Percentiles rank a stretch among this genome's conserved stretches.
These are phyloP conservation scores for Rhinichthys osculus DNA, from an alignment of 2,797 vertebrate species.

Conservation along the genomic window DNA sequence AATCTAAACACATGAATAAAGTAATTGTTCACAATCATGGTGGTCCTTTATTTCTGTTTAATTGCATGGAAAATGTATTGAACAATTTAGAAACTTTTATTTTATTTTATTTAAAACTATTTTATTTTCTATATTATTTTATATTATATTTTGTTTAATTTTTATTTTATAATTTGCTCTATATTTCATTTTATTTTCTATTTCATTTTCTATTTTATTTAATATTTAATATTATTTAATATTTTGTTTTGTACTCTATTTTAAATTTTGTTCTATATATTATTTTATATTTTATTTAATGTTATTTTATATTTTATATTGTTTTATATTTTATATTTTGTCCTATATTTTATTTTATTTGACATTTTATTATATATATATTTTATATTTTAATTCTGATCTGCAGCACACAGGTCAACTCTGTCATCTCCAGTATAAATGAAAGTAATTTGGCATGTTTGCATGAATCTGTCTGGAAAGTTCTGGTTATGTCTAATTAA, in stretches of 20 bases:
- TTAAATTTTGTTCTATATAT: background rate
- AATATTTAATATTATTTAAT: background rate
- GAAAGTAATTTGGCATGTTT: background rate
- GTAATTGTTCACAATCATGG: background rate
- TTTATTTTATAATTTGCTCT: no score
- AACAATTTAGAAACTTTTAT: background rate
- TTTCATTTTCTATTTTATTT: background rate
- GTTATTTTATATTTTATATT: no score
- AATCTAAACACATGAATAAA: background rate
- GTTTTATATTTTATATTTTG: no score
- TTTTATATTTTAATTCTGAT: background rate
- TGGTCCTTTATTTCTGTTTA: background rate
- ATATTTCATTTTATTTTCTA: background rate
- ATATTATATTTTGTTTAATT: no score
- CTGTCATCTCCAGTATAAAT: constrained; percentile 4
- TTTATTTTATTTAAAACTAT: background rate
- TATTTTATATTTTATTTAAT: background rate
- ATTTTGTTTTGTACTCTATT: background rate
- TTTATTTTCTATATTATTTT: background rate
- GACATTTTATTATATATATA: background rate
- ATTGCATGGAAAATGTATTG: background rate
- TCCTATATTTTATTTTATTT: background rate
- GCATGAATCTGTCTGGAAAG: constrained; percentile 32
- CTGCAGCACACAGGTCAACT: constrained; percentile 1
- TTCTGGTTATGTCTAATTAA: constrained; percentile 8